Base-by-base conservation (phyloP, 2,113 vertebrate species). In the Arizona elegans region DNA sequence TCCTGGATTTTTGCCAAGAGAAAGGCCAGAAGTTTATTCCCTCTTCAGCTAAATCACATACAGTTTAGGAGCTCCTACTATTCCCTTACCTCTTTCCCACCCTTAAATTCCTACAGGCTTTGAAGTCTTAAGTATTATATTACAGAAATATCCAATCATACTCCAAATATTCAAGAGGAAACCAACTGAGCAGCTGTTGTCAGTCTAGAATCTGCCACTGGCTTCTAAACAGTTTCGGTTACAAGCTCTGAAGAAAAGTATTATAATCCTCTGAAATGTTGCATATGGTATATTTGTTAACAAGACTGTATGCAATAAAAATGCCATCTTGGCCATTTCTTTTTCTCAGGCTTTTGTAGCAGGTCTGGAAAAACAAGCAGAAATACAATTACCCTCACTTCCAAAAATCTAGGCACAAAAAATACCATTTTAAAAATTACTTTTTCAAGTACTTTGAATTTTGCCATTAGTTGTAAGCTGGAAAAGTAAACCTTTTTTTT, bases 101-200 rank as follows among this genome's bases (percentile, higher is more conserved):
- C n/a, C 47, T 38, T 81, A 81, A 33, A 85, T n/a, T 59, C 75
- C 75, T 43, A 56, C 65, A 62, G 90, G 87, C 90, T n/a, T 89
- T 85, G 54, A 89, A 55, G 17, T 91, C 75, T 50, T 50, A 86
- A 70, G 75, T 33, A 90, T 93, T 81, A 55, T 50, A 29, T 93
- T 90, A 70, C 93, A 93, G 87, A 43, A 81, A 43, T 81, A 86
- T 33, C 50, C 87, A 54, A 54, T 85, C 90, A 10, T 54, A 75
- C 47, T 89, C 23, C 65, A 86, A 89, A 58, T 47, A 81, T 62
- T 88, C 91, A 88, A 47, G 90, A 90, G 88, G 87, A 93, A 38
- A 47, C 59, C 91, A 56, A 56, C 43, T 12, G 47, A 85, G 93
- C 93, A 93, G 93, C 93, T 93, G 93, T 43, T 91, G 90, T 86